phyloP scores from a whole-genome alignment of 35 echinoderm and acorn worm genomes.

The Stichopus chloronotus region DNA sequence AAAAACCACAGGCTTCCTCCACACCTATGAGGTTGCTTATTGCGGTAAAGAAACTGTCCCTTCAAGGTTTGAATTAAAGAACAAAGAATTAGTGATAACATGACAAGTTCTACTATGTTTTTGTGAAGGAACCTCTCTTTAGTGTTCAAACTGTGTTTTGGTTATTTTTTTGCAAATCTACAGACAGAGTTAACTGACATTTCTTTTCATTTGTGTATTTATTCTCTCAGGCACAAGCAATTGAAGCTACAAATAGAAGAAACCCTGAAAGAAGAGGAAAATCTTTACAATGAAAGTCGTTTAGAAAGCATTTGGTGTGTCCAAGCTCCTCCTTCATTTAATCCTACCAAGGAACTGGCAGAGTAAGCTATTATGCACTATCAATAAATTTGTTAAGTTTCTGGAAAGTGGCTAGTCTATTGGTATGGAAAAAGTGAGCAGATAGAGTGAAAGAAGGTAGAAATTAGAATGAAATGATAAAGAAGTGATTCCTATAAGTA shows the following conservation, averaged over 20 bases:
- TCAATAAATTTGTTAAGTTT: background rate
- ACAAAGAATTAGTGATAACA: no score
- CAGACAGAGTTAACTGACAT: no score
- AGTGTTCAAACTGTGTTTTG: no score
- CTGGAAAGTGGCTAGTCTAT: background rate
- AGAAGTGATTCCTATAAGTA: background rate
- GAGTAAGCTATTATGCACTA: background rate
- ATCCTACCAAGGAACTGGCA: background rate
- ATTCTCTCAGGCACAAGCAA: background rate
- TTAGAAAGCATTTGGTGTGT: background rate
- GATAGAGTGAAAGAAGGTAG: background rate
- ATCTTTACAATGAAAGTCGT: background rate
- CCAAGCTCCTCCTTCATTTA: slow-evolving; percentile 18
- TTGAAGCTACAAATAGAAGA: background rate
- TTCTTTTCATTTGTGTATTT: background rate
- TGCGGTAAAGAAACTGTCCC: no score
- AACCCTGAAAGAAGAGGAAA: background rate
- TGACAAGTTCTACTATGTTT: no score
- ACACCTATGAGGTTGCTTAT: no score
- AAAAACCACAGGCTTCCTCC: no score
- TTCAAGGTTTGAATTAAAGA: no score
- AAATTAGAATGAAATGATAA: background rate
- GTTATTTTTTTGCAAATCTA: no score
- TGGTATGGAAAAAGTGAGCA: no score
- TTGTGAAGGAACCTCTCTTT: no score